Evolutionary conservation across 2,888 invertebrate genomes (phyloP).

Genomic region (Allolobophora icterica): DNA sequence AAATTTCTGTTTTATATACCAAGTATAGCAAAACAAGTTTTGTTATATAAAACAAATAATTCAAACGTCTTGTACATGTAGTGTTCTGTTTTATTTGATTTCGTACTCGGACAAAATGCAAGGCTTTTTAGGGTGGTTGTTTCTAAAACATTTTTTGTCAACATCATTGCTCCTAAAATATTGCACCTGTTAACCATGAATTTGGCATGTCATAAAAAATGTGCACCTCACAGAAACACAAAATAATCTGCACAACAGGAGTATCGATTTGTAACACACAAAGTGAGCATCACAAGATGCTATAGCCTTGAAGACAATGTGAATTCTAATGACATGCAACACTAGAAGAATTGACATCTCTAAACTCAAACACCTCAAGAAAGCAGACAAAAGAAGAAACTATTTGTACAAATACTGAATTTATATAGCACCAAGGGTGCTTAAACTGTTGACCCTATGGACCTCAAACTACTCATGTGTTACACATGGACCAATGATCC

Average conservation of each 20-base stretch:
- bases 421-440: background rate
- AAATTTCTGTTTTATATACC: too few relatives aligned
- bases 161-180: background rate
- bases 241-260: background rate
- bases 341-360: background rate
- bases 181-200: background rate
- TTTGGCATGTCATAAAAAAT: background rate
- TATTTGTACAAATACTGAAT: slow-evolving; percentile 5
- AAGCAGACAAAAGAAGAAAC: background rate
- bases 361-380: background rate
- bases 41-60: too few relatives aligned
- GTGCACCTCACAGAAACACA: background rate
- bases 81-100: background rate
- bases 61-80: too few relatives aligned
- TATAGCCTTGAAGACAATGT: slow-evolving; percentile 1
- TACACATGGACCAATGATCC: background rate
- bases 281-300: background rate
- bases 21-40: too few relatives aligned
- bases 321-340: slow-evolving; percentile 17
- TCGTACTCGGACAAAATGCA: background rate
- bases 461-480: background rate
- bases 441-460: background rate
- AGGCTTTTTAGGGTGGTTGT: background rate
- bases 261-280: background rate
- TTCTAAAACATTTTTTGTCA: slow-evolving; percentile 6